Base-by-base conservation (phyloP, 2,797 vertebrate species). In the Emydoidea blandingii region DNA sequence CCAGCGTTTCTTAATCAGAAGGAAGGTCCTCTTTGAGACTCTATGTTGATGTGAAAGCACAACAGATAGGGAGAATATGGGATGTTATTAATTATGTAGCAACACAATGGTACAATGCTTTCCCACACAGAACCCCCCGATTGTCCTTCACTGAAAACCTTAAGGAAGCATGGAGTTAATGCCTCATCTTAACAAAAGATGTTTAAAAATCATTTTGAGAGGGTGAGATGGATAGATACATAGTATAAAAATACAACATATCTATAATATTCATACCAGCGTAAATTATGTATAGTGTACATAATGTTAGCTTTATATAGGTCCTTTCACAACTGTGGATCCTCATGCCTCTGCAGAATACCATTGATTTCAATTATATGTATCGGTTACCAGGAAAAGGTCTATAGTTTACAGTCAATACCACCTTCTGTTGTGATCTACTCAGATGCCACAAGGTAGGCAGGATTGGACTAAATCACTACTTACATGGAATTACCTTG, bases 231-330 rank as follows among this genome's bases (percentile, higher is more conserved):
- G 23, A 1, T 2, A 85, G 79, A 19, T 72, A 59, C 5, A 41
- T 56, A 53, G 18, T 19, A 31, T 29, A 90, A 79, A 53, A 65
- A 81, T 76, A 74, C 44, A 52, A 4, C 1, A 2, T 0, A 1
- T 41, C 81, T 86, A 11, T 37, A 81, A 5, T 49, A 56, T 81
- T 29, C 62, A 57, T 1, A 0, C 54, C 34, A 85, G 81, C 68
- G 57, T 0, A 79, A 1, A 41, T 3, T 0, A 41, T 0, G 0
- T 29, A 31, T 29, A 16, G 41, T 0, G 1, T 23, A 44, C 0
- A 0, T 2, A 3, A 0, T 11, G 6, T 1, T 50, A 65, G 65
- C 31, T 12, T 54, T 25, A 68, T 25, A 59, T 41, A 59, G 74
- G 44, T 56, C 56, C 74, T 76, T 76, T 44, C 65, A 16, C 47